Conservation (phyloP, 1,140 invertebrate genomes). For the Battus philenor region DNA sequence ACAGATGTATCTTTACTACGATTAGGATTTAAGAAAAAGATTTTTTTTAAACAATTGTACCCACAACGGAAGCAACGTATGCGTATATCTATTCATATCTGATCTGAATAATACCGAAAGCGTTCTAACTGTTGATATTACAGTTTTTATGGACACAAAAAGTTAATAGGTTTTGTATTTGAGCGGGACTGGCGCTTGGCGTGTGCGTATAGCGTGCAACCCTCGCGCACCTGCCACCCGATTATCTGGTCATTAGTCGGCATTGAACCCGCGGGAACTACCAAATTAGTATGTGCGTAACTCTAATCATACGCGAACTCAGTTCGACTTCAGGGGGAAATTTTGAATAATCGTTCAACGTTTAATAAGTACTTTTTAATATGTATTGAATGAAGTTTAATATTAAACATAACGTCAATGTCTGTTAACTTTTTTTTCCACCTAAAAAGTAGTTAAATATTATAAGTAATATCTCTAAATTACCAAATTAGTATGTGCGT, state of each 20-base stretch:
- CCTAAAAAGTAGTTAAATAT: too few species aligned
- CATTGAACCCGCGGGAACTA: constrained; percentile 42
- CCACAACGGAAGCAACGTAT: constrained; percentile 5
- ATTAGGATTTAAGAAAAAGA: background rate
- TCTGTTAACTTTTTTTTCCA: too few species aligned
- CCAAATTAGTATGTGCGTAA: constrained; percentile 40
- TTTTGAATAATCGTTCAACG: background rate
- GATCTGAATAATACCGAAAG: constrained; percentile 1
- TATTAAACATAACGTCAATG: too few species aligned
- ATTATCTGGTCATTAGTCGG: constrained; percentile 64
- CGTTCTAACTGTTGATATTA: constrained; percentile 5
- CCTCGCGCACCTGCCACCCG: constrained; percentile 50
- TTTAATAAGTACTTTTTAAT: too few species aligned
- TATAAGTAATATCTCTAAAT: too few species aligned
- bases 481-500: too few species aligned
- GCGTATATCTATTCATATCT: constrained; percentile 12
- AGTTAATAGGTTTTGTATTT: constrained; percentile 1
- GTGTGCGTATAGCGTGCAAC: constrained; percentile 52
- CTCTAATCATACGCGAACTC: constrained; percentile 21
- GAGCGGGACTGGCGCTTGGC: constrained; percentile 28
- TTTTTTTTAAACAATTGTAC: constrained; percentile 1
- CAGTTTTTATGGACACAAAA: constrained; percentile 9
- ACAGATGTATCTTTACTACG: too few species aligned
- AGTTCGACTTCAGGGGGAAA: constrained; percentile 2
- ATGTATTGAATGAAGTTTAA: too few species aligned